Percentiles rank a stretch among this genome's conserved stretches.
phyloP scores from a whole-genome alignment of 1,140 invertebrate genomes.

The Dendroctonus ponderosae region DNA sequence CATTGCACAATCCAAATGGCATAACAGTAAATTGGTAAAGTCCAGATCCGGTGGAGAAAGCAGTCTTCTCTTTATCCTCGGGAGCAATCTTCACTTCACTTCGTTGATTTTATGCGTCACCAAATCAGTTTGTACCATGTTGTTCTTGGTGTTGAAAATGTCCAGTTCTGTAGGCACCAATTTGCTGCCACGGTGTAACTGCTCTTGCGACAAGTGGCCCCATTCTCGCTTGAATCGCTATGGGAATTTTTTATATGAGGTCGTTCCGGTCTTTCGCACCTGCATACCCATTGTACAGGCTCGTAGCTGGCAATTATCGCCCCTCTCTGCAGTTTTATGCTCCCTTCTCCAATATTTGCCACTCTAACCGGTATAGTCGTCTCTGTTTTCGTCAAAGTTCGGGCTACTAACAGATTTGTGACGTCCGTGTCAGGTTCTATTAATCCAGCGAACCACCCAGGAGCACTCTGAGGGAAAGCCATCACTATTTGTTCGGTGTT shows the following conservation, averaged over 20 bases:
- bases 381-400: slow-evolving; percentile 1
- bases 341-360: background rate
- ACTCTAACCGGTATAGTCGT: background rate
- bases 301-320: slow-evolving; percentile 3
- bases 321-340: slow-evolving; percentile 1
- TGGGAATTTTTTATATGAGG: no score
- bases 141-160: background rate
- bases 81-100: slow-evolving; percentile 19
- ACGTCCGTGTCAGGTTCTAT: no score
- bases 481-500: background rate
- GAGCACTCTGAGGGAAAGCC: background rate
- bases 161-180: background rate
- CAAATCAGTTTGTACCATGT: background rate
- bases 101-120: background rate
- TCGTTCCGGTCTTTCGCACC: no score
- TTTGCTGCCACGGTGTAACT: background rate
- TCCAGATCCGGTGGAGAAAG: slow-evolving; percentile 36
- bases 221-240: background rate
- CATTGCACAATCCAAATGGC: slow-evolving; percentile 50
- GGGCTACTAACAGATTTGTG: background rate
- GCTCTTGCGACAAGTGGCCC: background rate
- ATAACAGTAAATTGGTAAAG: slow-evolving; percentile 45
- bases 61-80: slow-evolving; percentile 40
- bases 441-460: slow-evolving; percentile 1
- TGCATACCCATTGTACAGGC: background rate